phyloP scores from a whole-genome alignment of 2,113 vertebrate genomes.

The Grammomys dolichurus region DNA sequence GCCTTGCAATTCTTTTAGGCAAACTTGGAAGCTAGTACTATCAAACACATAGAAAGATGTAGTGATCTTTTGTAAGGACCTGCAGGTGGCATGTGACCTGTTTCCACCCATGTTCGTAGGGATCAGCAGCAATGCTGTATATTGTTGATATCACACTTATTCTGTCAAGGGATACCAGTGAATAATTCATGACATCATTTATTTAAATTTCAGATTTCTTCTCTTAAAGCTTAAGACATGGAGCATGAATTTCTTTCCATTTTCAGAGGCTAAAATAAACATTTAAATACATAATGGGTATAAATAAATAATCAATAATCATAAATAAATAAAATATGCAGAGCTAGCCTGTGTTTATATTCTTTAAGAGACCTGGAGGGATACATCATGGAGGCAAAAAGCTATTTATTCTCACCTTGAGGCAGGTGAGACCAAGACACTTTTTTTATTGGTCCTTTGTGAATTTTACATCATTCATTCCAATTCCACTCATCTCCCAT shows the following conservation, averaged over 20 bases:
- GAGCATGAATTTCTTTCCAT: neutral
- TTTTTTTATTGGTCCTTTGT: neutral
- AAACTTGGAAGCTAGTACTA: neutral
- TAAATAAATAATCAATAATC: neutral
- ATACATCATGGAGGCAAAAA: neutral
- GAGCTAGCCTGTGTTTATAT: neutral
- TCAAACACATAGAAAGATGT: neutral
- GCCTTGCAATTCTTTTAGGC: neutral
- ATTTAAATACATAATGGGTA: neutral
- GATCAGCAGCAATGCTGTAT: neutral
- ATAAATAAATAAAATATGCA: slow-evolving; percentile 10
- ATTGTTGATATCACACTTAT: neutral
- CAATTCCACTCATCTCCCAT: neutral
- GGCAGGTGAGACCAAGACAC: neutral
- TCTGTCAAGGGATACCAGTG: neutral
- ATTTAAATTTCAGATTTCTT: slow-evolving; percentile 15
- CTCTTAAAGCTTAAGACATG: neutral
- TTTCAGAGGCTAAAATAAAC: neutral
- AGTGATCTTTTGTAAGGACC: neutral
- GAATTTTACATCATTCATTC: neutral
- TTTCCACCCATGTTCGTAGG: neutral
- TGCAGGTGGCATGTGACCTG: neutral
- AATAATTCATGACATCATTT: slow-evolving; percentile 3
- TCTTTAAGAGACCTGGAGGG: neutral
- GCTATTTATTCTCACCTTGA: neutral